Conservation (phyloP, 2,888 invertebrate genomes). For the Lithosia quadra region DNA sequence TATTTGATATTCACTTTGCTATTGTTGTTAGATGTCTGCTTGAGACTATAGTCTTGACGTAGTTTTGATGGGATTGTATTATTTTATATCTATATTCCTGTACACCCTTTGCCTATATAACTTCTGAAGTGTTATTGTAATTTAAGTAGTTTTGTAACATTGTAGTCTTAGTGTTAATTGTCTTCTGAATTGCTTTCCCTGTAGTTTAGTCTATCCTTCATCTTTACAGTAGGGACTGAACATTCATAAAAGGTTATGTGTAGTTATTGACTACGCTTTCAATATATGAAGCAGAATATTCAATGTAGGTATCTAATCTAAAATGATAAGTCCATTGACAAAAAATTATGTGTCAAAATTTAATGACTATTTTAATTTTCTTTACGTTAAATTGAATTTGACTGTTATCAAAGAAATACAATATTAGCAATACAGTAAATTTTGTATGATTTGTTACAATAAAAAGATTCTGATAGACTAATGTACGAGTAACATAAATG, state of each 20-base stretch:
- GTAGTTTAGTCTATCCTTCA: constrained; percentile 13
- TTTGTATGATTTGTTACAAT: not conserved
- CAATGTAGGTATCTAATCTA: not conserved
- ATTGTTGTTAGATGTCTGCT: constrained; percentile 8
- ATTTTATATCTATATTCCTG: constrained; percentile 1
- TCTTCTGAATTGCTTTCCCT: constrained; percentile 11
- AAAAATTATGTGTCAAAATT: not conserved
- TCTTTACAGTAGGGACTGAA: no score
- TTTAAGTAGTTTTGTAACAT: constrained; percentile 6
- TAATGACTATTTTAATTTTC: not conserved
- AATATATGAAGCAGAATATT: not conserved
- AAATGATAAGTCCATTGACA: not conserved
- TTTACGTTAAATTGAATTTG: not conserved
- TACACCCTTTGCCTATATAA: not conserved
- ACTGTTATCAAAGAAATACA: not conserved
- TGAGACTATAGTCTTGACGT: constrained; percentile 15
- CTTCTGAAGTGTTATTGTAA: constrained; percentile 3
- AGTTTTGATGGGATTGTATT: constrained; percentile 16
- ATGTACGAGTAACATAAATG: not conserved
- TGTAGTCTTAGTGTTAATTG: constrained; percentile 13
- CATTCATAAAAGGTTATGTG: not conserved
- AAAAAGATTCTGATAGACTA: not conserved
- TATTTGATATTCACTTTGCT: not conserved
- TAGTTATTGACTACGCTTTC: not conserved
- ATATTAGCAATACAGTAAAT: not conserved